Base-by-base conservation (phyloP, 2,797 vertebrate species). In the Erethizon dorsatum region DNA sequence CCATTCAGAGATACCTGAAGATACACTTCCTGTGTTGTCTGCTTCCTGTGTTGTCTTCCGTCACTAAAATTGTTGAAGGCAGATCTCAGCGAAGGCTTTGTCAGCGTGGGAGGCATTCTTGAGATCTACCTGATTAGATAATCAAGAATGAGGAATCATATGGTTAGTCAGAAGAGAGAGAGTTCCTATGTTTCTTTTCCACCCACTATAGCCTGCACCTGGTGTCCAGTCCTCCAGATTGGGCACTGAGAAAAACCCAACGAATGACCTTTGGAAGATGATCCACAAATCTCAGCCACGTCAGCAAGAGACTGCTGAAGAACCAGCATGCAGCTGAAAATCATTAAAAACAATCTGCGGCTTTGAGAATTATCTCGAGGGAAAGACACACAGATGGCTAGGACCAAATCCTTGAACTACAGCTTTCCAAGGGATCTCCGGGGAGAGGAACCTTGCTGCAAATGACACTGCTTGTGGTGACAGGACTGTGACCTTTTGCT, bases 361-460 rank as follows among this genome's bases (percentile, higher is more conserved):
- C 50, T 92, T 67, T 97, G 57, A 69, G 82, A 57, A 82, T n/a
- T n/a, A 18, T 93, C 85, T 87, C 79, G 57, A 69, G 54, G 52
- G 59, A 94, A 95, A 78, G 50, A 83, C 3, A 52, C 20, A 59
- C 56, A 84, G 20, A 45, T 71, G 59, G 73, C 22, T 41, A 91
- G 14, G 45, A 92, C 57, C 18, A 85, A 96, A 85, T 73, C 88
- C 88, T 85, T 91, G 26, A 94, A 71, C 61, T 77, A 45, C 31
- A 80, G 67, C 18, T 95, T 96, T 71, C 63, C 41, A 24, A 11
- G 41, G 65, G 79, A 91, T n/a, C 22, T 95, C 28, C 22, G 4
- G 67, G 18, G n/a, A 45, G 47, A 91, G 26, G 75, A 84, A 47
- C 77, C n/a, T 59, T 59, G 63, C 20, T 84, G n/a, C 85, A 87